Percentiles rank a stretch among this genome's conserved stretches.
These are phyloP conservation scores for Noctua janthe DNA, from an alignment of 2,888 invertebrate species.

Conservation along the genomic window DNA sequence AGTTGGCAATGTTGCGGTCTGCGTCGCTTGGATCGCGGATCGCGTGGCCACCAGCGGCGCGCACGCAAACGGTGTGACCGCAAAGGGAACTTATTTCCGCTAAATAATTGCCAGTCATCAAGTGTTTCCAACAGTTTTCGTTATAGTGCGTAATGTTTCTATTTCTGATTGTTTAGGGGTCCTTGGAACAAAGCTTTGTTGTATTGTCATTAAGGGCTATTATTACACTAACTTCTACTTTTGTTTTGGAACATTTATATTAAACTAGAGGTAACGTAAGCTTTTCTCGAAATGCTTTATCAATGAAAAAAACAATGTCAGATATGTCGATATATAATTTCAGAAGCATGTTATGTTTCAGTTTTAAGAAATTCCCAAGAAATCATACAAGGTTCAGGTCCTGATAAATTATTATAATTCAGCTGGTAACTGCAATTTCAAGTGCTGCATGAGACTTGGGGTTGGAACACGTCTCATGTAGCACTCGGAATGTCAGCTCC, in stretches of 20 bases:
- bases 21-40: constrained; percentile 51
- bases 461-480: neutral
- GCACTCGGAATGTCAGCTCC: neutral
- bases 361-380: neutral
- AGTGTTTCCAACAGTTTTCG: constrained; percentile 72
- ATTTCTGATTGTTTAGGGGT: constrained; percentile 57
- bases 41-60: constrained; percentile 62
- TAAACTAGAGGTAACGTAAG: neutral
- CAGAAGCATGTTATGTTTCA: neutral
- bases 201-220: neutral
- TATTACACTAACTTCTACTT: neutral
- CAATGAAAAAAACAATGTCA: neutral
- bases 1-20: constrained; percentile 68
- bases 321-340: neutral
- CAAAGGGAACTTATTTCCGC: constrained; percentile 78
- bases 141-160: constrained; percentile 63
- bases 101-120: constrained; percentile 83
- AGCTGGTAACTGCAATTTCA: neutral
- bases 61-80: constrained; percentile 69
- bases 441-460: neutral
- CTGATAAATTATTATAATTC: neutral
- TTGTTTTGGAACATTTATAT: neutral
- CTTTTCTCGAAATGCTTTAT: neutral
- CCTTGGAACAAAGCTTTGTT: constrained; percentile 12
- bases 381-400: neutral